phyloP scores from a whole-genome alignment of 1,140 invertebrate genomes.

The Meteorus sp. region DNA sequence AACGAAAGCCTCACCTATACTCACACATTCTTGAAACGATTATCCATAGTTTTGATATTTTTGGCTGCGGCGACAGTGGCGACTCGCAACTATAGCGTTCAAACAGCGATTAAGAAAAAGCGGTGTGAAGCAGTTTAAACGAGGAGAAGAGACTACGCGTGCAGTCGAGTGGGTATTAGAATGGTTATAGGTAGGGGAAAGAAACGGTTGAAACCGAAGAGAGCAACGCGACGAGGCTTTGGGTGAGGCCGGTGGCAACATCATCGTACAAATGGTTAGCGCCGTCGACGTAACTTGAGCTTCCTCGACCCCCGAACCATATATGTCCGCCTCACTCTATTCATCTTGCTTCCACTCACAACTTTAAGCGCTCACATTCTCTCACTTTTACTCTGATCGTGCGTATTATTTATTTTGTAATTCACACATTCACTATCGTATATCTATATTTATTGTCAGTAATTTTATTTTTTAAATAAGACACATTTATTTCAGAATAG shows the following conservation, averaged over 20 bases:
- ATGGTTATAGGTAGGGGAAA: constrained; percentile 2
- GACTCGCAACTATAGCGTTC: background rate
- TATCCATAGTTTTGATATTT: constrained; percentile 38
- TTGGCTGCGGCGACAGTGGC: constrained; percentile 33
- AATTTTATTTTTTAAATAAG: no score
- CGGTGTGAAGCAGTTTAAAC: background rate
- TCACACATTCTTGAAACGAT: constrained; percentile 16
- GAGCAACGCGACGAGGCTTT: constrained; percentile 1
- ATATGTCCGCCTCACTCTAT: constrained; percentile 54
- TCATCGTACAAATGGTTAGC: constrained; percentile 50
- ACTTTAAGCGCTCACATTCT: constrained; percentile 13
- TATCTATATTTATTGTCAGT: no score
- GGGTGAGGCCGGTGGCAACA: constrained; percentile 25
- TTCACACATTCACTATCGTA: background rate
- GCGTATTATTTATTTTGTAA: constrained; percentile 1
- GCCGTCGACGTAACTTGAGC: constrained; percentile 56
- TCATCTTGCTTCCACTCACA: constrained; percentile 34
- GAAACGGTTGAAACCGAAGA: background rate
- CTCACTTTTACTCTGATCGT: constrained; percentile 37
- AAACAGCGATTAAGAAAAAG: background rate
- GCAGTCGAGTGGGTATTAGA: background rate
- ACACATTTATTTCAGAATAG: no score
- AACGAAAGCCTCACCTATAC: constrained; percentile 37
- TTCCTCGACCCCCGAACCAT: constrained; percentile 53
- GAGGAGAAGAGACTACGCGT: background rate